A percentile compares a stretch with the other conserved stretches of the same genome.
Conservation (phyloP, 2,113 vertebrate species). For the Sinocyclocheilus maitianheensis region DNA sequence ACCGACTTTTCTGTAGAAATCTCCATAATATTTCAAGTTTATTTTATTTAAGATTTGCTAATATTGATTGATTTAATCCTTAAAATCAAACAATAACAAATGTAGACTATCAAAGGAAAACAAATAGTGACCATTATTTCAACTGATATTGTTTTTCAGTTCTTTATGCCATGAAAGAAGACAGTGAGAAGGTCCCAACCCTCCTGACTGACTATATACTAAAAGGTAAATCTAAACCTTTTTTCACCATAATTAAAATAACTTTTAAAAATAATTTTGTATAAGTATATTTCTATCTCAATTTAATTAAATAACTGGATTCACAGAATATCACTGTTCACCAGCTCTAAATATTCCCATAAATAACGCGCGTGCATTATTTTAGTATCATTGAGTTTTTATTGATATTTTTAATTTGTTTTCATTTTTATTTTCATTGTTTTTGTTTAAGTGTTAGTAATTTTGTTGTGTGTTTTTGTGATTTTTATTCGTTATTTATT, state of each 20-base stretch:
- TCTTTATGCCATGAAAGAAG: constrained; percentile 97
- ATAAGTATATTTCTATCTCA: no score
- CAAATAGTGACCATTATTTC: neutral
- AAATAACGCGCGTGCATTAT: neutral
- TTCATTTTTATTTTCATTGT: neutral
- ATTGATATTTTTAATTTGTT: neutral
- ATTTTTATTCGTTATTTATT: no score
- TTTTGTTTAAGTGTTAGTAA: neutral
- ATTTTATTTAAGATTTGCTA: neutral
- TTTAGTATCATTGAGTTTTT: no score
- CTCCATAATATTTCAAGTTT: neutral
- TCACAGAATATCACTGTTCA: neutral
- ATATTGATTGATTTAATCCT: neutral
- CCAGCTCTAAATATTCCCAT: neutral
- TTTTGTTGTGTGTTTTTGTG: neutral
- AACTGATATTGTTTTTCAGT: constrained; percentile 70
- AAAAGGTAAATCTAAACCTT: constrained; percentile 82
- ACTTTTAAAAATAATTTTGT: neutral
- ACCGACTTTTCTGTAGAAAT: neutral
- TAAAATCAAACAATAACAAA: neutral
- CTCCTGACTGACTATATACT: constrained; percentile 99
- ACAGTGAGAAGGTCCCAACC: constrained; percentile 97
- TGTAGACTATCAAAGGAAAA: neutral
- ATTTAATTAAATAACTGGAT: neutral
- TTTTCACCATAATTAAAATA: neutral